Evolutionary conservation across 2,797 vertebrate genomes (phyloP).

Genomic region (Pseudochromis fuscus): DNA sequence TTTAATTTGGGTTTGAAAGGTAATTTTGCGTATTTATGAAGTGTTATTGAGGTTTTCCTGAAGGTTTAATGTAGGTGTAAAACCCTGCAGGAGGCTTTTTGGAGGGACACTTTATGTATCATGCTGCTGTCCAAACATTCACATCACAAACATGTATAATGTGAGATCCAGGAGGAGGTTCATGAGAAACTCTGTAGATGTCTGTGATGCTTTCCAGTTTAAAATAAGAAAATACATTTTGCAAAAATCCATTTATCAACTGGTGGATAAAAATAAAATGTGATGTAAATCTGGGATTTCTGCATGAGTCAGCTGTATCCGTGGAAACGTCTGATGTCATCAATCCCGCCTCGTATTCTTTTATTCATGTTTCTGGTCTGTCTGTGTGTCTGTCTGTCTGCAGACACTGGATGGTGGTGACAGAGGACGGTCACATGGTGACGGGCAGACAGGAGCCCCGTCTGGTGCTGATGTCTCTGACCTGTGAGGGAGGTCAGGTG

Average conservation of each 20-base stretch:
- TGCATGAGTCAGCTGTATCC: slow-evolving; percentile 19
- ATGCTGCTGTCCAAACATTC: neutral
- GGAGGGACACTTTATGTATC: neutral
- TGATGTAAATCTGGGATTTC: slow-evolving; percentile 33
- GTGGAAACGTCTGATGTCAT: slow-evolving; percentile 15
- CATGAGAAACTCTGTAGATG: too few relatives aligned
- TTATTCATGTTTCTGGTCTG: too few relatives aligned
- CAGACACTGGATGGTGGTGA: slow-evolving; percentile 94
- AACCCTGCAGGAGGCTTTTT: neutral
- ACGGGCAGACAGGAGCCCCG: slow-evolving; percentile 93
- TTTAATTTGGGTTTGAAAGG: too few relatives aligned
- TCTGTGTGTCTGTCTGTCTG: slow-evolving; percentile 14
- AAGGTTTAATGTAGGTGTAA: too few relatives aligned
- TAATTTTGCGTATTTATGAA: too few relatives aligned
- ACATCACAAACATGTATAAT: neutral
- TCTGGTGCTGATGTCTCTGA: slow-evolving; percentile 88
- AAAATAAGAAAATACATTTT: neutral
- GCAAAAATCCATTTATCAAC: neutral
- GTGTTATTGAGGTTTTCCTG: too few relatives aligned
- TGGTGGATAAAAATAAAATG: slow-evolving; percentile 9
- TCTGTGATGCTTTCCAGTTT: too few relatives aligned
- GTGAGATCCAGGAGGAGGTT: neutral
- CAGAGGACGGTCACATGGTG: slow-evolving; percentile 91
- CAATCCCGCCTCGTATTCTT: neutral
- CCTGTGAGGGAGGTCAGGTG: slow-evolving; percentile 70